Base-by-base conservation (phyloP, 2,888 invertebrate genomes). In the Ethmia dodecea region DNA sequence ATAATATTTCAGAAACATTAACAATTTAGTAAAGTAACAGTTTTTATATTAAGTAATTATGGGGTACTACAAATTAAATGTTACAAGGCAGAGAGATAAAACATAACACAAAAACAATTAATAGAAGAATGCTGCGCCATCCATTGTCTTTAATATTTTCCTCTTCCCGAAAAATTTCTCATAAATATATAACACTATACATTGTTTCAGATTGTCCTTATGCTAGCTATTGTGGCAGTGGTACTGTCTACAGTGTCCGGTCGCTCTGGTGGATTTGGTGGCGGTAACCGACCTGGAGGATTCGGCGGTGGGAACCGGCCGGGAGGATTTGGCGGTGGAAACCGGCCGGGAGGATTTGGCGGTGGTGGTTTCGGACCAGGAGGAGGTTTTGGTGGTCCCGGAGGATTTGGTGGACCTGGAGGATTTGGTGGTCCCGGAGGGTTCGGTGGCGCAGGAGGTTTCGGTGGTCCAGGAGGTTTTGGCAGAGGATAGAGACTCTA, bases 331-430 rank as follows among this genome's bases (percentile, higher is more conserved):
- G 51, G 45, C 1, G 36, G 33, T 6, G 43, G 43, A n/a, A 20
- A 12, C 26, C 37, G 40, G 13, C 41, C 36, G 3, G 37, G 41
- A 1, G 44, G 42, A 3, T 42, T 31, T n/a, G 37, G 43, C 0
- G 42, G 35, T n/a, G 43, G 44, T n/a, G 53, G 50, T 1, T 49
- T 40, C 4, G 51, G 51, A 13, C 30, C n/a, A n/a, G n/a, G n/a
- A 8, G 22, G n/a, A 5, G 20, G 20, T n/a, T n/a, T n/a, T n/a
- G 43, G 37, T 11, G 43, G 43, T n/a, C 40, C 28, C 13, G 45
- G 47, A 6, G 45, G 52, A 0, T 45, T 28, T 18, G 18, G 18
- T 18, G 45, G 49, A 1, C 40, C 40, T 27, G 45, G 47, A 0
- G 46, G 49, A 0, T 43, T 20, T 18, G 42, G 28, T 5, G 39